Evolutionary conservation across 2,888 invertebrate species (phyloP).

Genomic region (Synergus japonicus): DNA sequence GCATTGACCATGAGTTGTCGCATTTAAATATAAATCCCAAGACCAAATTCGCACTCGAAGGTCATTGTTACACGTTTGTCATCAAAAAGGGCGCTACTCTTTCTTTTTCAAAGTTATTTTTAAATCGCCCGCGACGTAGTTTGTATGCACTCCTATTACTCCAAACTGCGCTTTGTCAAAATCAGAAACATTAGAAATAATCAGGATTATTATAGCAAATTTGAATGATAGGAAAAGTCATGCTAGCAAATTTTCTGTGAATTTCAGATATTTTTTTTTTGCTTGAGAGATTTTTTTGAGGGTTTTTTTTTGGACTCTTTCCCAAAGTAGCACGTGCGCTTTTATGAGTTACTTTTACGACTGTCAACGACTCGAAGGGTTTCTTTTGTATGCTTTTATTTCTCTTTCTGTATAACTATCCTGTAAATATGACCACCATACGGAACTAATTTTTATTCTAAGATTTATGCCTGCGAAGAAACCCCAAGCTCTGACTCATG

Average conservation of each 20-base stretch:
- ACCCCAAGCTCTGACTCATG: not conserved
- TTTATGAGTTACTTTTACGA: slow-evolving; percentile 17
- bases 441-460: not conserved
- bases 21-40: slow-evolving; percentile 33
- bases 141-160: not conserved
- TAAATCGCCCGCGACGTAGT: slow-evolving; percentile 21
- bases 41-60: slow-evolving; percentile 25
- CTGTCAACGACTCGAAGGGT: slow-evolving; percentile 18
- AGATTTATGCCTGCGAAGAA: not conserved
- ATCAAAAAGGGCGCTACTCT: slow-evolving; percentile 33
- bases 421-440: not conserved
- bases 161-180: not conserved
- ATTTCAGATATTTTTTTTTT: not conserved
- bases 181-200: not conserved
- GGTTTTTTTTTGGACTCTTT: slow-evolving; percentile 16
- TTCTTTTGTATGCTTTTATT: not conserved
- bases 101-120: slow-evolving; percentile 35
- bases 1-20: slow-evolving; percentile 1
- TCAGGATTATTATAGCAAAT: not conserved
- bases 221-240: not conserved
- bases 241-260: not conserved
- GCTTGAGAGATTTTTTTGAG: not conserved
- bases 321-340: slow-evolving; percentile 33
- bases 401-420: not conserved
- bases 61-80: slow-evolving; percentile 36